phyloP scores from a whole-genome alignment of 37 sponge, comb jelly and placozoan genomes.

The Hormiphora californensis region DNA sequence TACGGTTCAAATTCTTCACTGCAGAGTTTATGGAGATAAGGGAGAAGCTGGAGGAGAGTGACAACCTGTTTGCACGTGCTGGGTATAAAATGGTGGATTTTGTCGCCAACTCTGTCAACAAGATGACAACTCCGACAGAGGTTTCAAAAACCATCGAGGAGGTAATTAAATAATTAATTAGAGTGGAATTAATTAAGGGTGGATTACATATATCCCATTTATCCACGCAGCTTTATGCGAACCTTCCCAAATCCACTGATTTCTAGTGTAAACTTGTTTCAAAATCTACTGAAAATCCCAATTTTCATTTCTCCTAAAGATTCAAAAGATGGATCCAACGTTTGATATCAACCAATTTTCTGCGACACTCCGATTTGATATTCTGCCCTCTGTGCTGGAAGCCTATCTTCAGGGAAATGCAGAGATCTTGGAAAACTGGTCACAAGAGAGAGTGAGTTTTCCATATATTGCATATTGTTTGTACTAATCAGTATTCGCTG shows the following conservation, averaged over 20 bases:
- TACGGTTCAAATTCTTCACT: too few relatives aligned
- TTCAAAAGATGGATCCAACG: conserved; percentile 9
- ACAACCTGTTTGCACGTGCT: conserved; percentile 1
- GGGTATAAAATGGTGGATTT: not conserved
- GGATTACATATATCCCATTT: too few relatives aligned
- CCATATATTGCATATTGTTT: too few relatives aligned
- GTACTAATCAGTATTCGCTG: too few relatives aligned
- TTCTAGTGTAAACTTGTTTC: not conserved
- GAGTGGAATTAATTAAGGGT: too few relatives aligned
- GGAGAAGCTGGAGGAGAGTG: not conserved
- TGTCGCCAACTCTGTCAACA: not conserved
- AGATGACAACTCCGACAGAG: not conserved
- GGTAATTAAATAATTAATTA: too few relatives aligned
- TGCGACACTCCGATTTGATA: not conserved
- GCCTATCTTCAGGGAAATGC: not conserved
- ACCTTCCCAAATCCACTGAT: not conserved
- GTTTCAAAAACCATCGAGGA: not conserved
- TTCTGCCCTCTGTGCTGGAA: not conserved
- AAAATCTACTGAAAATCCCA: not conserved
- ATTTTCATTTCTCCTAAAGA: not conserved
- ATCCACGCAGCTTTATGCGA: too few relatives aligned
- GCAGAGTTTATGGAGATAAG: not conserved
- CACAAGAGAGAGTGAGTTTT: not conserved
- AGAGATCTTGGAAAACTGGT: conserved; percentile 18
- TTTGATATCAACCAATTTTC: not conserved